These are phyloP conservation scores for Calosoma granatense DNA, from an alignment of 1,140 invertebrate genomes.

Conservation along the genomic window DNA sequence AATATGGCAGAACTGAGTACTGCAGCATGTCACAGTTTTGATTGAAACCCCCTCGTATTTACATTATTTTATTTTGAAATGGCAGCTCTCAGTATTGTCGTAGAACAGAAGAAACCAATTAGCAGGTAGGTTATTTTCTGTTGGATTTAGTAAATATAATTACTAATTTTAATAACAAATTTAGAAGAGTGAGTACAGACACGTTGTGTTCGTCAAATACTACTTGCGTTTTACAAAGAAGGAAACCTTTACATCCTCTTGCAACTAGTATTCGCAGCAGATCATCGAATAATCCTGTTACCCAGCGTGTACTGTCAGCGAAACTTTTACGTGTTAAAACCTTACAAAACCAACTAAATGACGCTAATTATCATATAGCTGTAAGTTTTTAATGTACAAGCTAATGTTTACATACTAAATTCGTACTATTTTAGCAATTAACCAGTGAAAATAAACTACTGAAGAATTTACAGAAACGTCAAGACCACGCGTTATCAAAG, in stretches of 20 bases:
- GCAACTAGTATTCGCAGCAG: constrained; percentile 18
- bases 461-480: constrained; percentile 61
- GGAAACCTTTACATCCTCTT: constrained; percentile 29
- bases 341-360: constrained; percentile 66
- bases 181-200: constrained; percentile 27
- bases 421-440: constrained; percentile 46
- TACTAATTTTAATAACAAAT: too few species aligned
- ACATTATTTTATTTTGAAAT: too few species aligned
- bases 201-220: constrained; percentile 31
- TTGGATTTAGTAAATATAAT: too few species aligned
- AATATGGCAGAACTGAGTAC: too few species aligned
- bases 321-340: constrained; percentile 62
- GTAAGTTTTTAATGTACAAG: constrained; percentile 34
- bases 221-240: constrained; percentile 29
- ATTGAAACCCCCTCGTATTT: too few species aligned
- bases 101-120: not conserved
- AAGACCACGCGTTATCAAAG: constrained; percentile 58
- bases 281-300: constrained; percentile 32
- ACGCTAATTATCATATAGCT: constrained; percentile 65
- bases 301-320: constrained; percentile 62
- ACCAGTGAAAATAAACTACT: constrained; percentile 63
- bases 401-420: constrained; percentile 1
- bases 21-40: too few species aligned
- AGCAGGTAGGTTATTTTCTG: not conserved
- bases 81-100: not conserved